These are phyloP conservation scores for Chloropsis hardwickii DNA, from an alignment of 2,113 vertebrate genomes.

Conservation along the genomic window DNA sequence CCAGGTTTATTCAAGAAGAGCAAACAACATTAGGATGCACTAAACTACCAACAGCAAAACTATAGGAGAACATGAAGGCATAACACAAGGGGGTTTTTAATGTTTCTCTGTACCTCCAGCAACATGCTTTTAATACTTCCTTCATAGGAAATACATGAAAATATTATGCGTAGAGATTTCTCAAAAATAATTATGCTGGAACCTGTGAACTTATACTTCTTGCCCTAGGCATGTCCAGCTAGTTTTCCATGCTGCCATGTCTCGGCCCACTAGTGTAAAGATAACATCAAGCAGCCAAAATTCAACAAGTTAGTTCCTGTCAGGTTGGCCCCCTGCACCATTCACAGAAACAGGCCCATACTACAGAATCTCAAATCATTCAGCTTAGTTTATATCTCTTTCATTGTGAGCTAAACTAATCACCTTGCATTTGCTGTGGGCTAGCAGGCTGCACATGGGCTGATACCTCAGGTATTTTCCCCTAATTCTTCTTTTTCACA, in stretches of 20 bases:
- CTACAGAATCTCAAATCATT: neutral
- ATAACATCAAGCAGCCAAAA: neutral
- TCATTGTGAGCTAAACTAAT: neutral
- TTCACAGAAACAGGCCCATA: neutral
- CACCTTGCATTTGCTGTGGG: neutral
- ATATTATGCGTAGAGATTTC: neutral
- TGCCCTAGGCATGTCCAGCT: neutral
- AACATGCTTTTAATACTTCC: neutral
- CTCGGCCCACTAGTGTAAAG: neutral
- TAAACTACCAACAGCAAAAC: neutral
- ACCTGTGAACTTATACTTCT: neutral
- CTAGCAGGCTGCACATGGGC: neutral
- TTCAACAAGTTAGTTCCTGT: neutral
- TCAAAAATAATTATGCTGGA: neutral
- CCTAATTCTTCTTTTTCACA: neutral
- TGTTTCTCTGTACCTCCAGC: neutral
- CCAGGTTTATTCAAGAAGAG: neutral
- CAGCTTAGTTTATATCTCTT: neutral
- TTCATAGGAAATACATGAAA: neutral
- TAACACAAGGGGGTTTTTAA: accelerated
- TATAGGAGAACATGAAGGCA: neutral
- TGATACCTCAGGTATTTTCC: neutral
- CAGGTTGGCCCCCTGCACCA: neutral
- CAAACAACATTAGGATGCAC: neutral
- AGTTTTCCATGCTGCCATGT: neutral